Evolutionary conservation across 2,797 vertebrate species (phyloP), one percentile per base, ranked within the genome.

Genomic region (Falco biarmicus): DNA sequence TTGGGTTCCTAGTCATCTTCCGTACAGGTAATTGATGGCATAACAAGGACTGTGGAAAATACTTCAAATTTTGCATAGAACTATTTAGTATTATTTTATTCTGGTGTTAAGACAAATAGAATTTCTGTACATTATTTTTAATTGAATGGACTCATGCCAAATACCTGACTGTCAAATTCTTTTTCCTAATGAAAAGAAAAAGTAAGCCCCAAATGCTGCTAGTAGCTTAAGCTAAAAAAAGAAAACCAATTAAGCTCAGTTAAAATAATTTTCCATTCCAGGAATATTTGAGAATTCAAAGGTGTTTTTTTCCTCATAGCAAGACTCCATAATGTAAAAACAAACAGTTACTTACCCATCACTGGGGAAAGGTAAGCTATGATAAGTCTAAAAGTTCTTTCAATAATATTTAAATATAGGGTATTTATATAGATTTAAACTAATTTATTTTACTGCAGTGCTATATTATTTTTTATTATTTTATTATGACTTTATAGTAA

Each of bases 201-300:
- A 68, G 6, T 32, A 74, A 92, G 39, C 14, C 34, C 26, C 53
- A 87, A 93, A 78, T 63, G 32, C 24, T 91, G 39, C 57, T 90
- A 50, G 34, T 45, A 86, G 21, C 37, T 86, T 56, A 34, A 51
- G 29, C 22, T 81, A 69, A 69, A 57, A 69, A 79, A 94, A 61
- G 19, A 64, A 84, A 93, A 43, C 65, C 25, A 88, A 13, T 75
- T 86, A 78, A 90, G 5, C 22, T 84, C 65, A 41, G 29, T 69
- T 88, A 90, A 91, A 91, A 90, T 75, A 95, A 84, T 81, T 90
- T 86, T 75, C 61, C 24, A 59, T 90, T 90, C 51, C 75, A 54
- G 11, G 31, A 73, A 84, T 90, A 91, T 47, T 10, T 73, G 50
- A 73, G 43, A 89, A 90, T 78, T 64, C 54, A 60, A 56, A 87